Evolutionary conservation across 2,113 vertebrate genomes (phyloP), one percentile per base, ranked within the genome.

Genomic region (Ciconia stormi): DNA sequence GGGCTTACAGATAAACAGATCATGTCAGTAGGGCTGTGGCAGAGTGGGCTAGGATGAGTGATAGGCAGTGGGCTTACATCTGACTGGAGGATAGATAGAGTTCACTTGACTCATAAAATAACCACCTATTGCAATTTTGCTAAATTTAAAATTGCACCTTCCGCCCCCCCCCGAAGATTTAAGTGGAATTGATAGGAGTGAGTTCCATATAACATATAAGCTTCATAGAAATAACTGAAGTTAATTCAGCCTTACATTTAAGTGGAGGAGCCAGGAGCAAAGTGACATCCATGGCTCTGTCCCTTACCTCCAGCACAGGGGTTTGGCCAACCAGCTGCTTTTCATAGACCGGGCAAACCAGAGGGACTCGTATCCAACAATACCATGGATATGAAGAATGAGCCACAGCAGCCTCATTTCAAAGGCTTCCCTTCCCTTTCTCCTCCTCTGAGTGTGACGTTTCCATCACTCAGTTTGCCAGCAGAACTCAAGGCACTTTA

Each of bases 291-390:
- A 3, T 6, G 34, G 34, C 10, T 91, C n/a, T 32, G 56, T 32
- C 13, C n/a, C 84, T 70, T 19, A 52, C 16, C 46, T 86, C 34
- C 46, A n/a, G 65, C n/a, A 27, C 63, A 59, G 26, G 26, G 38
- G 4, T 32, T n/a, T 86, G 53, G 19, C 19, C 53, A 95, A 49
- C 4, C 21, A 78, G 21, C 9, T 56, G 15, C 34, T 78, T 46
- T 66, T 40, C 63, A 34, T 2, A 87, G 38, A 29, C 18, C 0
- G 1, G 21, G 36, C 29, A 94, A 82, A 85, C n/a, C 50, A 65
- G 36, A 59, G 15, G 16, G 32, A 34, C 20, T 8, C 0, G 0
- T 8, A 29, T 42, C 34, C 11, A 50, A 8, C 50, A 20, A 2
- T 22, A 36, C 13, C 23, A 50, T 2, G 8, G n/a, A 32, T 2